phyloP scores from a whole-genome alignment of 2,113 vertebrate genomes.

The Rafetus swinhoei region DNA sequence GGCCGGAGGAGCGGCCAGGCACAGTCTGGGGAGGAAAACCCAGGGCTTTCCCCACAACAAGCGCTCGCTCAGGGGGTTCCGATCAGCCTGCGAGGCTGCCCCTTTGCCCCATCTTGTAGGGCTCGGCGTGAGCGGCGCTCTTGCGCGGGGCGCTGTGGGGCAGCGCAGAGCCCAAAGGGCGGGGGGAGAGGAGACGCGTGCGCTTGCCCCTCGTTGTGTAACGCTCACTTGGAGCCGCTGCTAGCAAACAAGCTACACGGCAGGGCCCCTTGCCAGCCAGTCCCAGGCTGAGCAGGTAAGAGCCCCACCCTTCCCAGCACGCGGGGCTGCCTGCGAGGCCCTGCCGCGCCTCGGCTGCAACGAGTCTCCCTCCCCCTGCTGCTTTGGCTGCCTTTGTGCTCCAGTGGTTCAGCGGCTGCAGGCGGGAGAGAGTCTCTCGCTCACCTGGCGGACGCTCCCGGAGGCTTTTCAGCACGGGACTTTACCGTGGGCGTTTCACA shows the following conservation, averaged over 20 bases:
- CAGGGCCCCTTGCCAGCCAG: neutral
- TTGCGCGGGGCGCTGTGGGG: neutral
- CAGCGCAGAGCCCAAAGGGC: neutral
- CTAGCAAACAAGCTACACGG: neutral
- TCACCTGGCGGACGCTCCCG: neutral
- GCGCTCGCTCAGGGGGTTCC: neutral
- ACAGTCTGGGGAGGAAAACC: neutral
- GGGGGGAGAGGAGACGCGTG: neutral
- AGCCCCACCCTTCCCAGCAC: neutral
- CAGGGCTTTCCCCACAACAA: neutral
- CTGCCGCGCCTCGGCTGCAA: neutral
- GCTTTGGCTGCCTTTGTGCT: neutral
- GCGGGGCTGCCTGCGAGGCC: neutral
- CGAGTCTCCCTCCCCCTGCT: neutral
- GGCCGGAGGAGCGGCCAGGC: neutral
- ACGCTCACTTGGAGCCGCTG: neutral
- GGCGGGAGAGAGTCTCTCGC: neutral
- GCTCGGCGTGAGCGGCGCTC: neutral
- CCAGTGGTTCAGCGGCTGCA: neutral
- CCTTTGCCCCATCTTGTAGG: neutral
- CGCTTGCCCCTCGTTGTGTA: neutral
- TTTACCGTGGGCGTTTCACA: neutral
- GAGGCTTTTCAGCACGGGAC: neutral
- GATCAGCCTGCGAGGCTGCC: neutral
- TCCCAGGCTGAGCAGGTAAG: conserved; percentile 1